Evolutionary conservation across 2,113 vertebrate species (phyloP), one percentile per base, ranked within the genome.

Genomic region (Phylloscopus trochiloides): DNA sequence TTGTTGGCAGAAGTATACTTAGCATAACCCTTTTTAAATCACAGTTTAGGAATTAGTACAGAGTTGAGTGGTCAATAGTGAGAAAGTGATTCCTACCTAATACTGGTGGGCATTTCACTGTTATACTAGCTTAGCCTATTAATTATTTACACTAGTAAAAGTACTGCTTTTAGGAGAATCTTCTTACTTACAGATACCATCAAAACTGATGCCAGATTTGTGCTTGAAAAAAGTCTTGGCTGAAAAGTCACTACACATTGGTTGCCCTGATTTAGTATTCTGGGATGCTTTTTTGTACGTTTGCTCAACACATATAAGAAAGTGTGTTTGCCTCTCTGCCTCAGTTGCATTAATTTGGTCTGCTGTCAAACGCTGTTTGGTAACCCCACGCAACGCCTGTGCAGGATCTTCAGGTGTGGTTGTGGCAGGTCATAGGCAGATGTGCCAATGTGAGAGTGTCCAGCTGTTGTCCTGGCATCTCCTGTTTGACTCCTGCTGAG

Each of bases 301-400:
- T 76, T 19, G 22, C 21, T 57, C 66, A 29, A 10, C 6, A 13
- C 0, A 51, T 22, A 40, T 17, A 12, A 25, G 3, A 17, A 52
- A 47, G 6, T 7, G 2, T 14, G 24, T 25, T 52, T 65, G 5
- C 22, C 15, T 42, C 16, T n/a, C 16, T 40, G 17, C 48, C n/a
- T 13, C 1, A 0, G 6, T 4, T 12, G 13, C 15, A 36, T 22
- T 32, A 32, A 13, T 47, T 25, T 10, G 17, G 1, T 19, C 14
- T 62, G 18, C 57, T 67, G 24, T 43, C 8, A 12, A 21, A 4
- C 3, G 3, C 4, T 24, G 1, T 40, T 62, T 52, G 54, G 7
- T 34, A 32, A 11, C 15, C 4, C 14, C 1, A 1, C 2, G 0
- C 22, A 31, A 11, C 0, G 2, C 34, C 11, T 1, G 4, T 2